Conservation (phyloP, 2,888 invertebrate species). For the Ochlodes sylvanus region DNA sequence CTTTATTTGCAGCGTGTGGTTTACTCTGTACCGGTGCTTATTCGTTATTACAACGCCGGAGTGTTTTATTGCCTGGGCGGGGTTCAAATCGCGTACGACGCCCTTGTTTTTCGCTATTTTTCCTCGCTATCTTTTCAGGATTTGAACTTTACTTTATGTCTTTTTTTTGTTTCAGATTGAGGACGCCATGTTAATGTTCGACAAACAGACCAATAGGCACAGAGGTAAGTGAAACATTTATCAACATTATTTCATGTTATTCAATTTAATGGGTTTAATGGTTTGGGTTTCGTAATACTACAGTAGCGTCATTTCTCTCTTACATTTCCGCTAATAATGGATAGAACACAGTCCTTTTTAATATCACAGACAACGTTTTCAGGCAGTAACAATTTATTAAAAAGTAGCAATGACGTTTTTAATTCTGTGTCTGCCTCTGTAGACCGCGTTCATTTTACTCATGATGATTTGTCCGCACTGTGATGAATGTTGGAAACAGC, state of each 20-base stretch:
- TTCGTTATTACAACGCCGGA: conserved; percentile 83
- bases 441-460: conserved; percentile 37
- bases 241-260: background rate
- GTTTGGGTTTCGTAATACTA: background rate
- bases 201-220: conserved; percentile 99
- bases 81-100: conserved; percentile 78
- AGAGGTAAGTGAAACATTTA: conserved; percentile 90
- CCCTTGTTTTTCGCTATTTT: conserved; percentile 75
- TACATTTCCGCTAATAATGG: conserved; percentile 14
- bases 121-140: conserved; percentile 66
- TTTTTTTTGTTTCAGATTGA: conserved; percentile 95
- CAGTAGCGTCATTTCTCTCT: background rate
- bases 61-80: conserved; percentile 84
- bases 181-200: conserved; percentile 99
- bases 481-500: conserved; percentile 32
- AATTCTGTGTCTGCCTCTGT: conserved; percentile 31
- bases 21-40: conserved; percentile 84
- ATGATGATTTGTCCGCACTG: conserved; percentile 37
- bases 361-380: conserved; percentile 32
- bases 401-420: conserved; percentile 35
- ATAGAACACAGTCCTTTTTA: conserved; percentile 32
- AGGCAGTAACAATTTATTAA: conserved; percentile 34
- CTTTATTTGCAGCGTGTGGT: conserved; percentile 85
- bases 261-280: background rate
- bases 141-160: conserved; percentile 71